Evolutionary conservation across 2,888 invertebrate genomes (phyloP), one percentile per base, ranked within the genome.

Genomic region (Blastobasis adustella): DNA sequence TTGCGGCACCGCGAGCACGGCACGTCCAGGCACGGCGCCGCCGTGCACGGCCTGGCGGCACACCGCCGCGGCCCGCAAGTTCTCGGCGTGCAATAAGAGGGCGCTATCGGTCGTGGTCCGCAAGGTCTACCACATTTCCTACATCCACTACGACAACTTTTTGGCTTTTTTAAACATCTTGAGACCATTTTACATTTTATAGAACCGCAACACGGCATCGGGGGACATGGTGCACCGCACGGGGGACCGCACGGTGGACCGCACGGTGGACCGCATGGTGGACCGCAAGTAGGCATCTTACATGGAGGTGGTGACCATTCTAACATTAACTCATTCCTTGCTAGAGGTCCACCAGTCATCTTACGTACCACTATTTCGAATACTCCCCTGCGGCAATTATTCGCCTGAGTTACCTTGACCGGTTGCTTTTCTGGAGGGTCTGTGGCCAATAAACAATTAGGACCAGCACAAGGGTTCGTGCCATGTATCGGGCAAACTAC

Each of bases 271-370:
- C 71, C 58, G 48, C 61, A 66, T 5, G 66, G 56, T 10, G 61
- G 58, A 54, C 71, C 75, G 8, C 77, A 78, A 5, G 73, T 55
- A 10, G 65, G 59, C n/a, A 70, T 61, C 5, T 76, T 69, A 8
- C 62, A 59, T 5, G 80, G 76, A 4, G 87, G 87, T 1, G 86
- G 87, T 5, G 81, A 82, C 87, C 87, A 88, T 65, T 88, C 87
- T 44, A 88, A 61, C 80, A 87, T 83, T 43, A 88, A 59, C 59
- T 88, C 87, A 57, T 86, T 86, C 56, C 64, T 84, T 7, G 87
- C 87, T 10, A 87, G 65, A 9, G 85, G 83, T 38, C 84, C 82
- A 37, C 85, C 86, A 23, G 66, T 80, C 53, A 86, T 66, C 66
- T 71, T 77, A 44, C 86, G 77, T 54, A 88, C 73, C 4, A 85